Conservation (phyloP, 2,888 invertebrate genomes). For the Ectemnius continuus region DNA sequence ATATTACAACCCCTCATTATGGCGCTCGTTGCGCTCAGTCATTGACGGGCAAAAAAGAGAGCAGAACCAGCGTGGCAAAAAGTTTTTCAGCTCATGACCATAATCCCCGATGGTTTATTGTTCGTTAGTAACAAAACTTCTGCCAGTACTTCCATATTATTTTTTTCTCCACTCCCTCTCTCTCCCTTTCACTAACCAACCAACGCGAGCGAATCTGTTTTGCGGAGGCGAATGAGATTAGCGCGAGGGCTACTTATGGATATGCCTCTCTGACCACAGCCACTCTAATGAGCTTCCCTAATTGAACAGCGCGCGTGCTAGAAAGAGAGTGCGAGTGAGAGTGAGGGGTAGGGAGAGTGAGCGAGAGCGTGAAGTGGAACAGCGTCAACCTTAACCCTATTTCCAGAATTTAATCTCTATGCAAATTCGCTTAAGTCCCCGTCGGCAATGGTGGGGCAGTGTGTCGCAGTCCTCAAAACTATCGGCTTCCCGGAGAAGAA, state of each 20-base stretch:
- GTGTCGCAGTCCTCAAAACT: neutral
- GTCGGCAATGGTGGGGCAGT: slow-evolving; percentile 5
- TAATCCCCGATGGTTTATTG: slow-evolving; percentile 41
- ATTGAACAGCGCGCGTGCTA: slow-evolving; percentile 27
- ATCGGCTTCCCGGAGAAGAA: neutral
- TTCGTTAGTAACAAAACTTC: slow-evolving; percentile 50
- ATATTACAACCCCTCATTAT: neutral
- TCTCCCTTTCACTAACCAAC: slow-evolving; percentile 1
- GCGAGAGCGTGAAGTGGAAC: slow-evolving; percentile 33
- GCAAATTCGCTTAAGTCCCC: slow-evolving; percentile 26
- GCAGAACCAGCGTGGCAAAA: slow-evolving; percentile 26
- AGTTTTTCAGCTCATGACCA: slow-evolving; percentile 46
- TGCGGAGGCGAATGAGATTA: neutral
- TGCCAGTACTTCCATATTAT: slow-evolving; percentile 13
- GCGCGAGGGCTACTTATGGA: neutral
- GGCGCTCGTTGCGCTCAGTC: neutral
- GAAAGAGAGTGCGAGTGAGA: neutral
- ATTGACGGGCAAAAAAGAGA: neutral
- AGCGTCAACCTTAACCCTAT: slow-evolving; percentile 48
- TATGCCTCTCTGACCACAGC: neutral
- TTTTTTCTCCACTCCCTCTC: neutral
- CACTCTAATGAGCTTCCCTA: slow-evolving; percentile 34
- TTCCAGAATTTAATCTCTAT: slow-evolving; percentile 41
- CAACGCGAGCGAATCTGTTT: slow-evolving; percentile 21
- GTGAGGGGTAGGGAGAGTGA: neutral